phyloP scores from a whole-genome alignment of 1,140 invertebrate species.

The Laupala kohalensis region DNA sequence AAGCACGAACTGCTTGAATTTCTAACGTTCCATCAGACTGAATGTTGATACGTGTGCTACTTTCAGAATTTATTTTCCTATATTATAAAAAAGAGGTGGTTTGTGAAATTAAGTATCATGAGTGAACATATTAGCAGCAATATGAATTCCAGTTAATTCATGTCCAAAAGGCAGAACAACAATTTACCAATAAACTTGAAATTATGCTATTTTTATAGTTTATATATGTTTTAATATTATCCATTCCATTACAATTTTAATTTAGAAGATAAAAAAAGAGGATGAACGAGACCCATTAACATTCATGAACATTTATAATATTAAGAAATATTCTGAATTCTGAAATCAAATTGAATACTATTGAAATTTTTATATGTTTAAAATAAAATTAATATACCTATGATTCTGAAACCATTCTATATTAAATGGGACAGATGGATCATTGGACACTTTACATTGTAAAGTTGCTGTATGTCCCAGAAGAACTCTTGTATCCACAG shows the following conservation, averaged over 20 bases:
- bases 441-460: slow-evolving; percentile 86
- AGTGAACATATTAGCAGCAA: too few species aligned
- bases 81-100: not conserved
- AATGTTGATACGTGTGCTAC: slow-evolving; percentile 54
- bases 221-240: too few species aligned
- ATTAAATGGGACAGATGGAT: slow-evolving; percentile 76
- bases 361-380: not conserved
- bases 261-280: too few species aligned
- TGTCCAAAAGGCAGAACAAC: too few species aligned
- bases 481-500: slow-evolving; percentile 75
- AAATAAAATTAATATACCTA: slow-evolving; percentile 40
- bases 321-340: too few species aligned
- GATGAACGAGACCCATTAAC: too few species aligned
- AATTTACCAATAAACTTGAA: not conserved
- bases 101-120: too few species aligned
- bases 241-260: too few species aligned
- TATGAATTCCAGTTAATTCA: too few species aligned
- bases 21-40: slow-evolving; percentile 63
- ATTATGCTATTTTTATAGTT: too few species aligned
- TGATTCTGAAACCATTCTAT: slow-evolving; percentile 85
- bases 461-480: slow-evolving; percentile 80
- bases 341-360: not conserved
- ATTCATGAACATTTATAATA: too few species aligned
- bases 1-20: slow-evolving; percentile 64
- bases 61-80: slow-evolving; percentile 37